Evolutionary conservation across 1,140 invertebrate species (phyloP), one percentile per base, ranked within the genome.

Genomic region (Bombus confusus): DNA sequence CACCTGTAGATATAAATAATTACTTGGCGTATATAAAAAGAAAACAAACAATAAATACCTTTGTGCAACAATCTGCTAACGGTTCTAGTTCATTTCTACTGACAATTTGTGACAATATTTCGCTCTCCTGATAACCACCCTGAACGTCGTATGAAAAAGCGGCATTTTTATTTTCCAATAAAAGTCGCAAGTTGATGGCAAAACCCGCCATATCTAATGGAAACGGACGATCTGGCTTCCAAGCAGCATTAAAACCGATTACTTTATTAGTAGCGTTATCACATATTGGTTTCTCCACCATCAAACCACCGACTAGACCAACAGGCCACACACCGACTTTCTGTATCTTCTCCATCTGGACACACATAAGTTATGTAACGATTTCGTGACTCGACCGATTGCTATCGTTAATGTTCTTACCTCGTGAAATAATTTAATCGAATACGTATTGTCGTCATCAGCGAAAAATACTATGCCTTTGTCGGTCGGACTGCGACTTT

Each of bases 121-220:
- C 97, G 84, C 97, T 98, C 95, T 99, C 99, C 94, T 99, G 98
- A 95, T 97, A 98, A 13, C 99, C 99, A 88, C 97, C 96, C 92
- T 97, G 96, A 69, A 98, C 97, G 84, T 97, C 96, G 88, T 97
- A 97, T 3, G 97, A 97, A 94, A 99, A 99, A 83, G 96, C 94
- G 0, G 98, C 98, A 68, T 98, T 95, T 10, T 97, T 97, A 93
- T 97, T 96, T 4, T 97, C 95, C 5, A 98, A 94, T 37, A 99
- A 96, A 22, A 99, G 94, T 34, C 97, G 96, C 4, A 99, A 93
- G 94, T 98, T 99, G 25, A 99, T 97, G 28, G 98, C 99, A 95
- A 99, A 99, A 2, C 98, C 99, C 5, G 99, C 99, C 99, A 99
- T 99, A 92, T 99, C 99, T 43, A 99, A 97, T 9, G 99, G 98